Percentiles rank a stretch among this genome's conserved stretches.
Conservation (phyloP, 2,113 vertebrate species). For the Corydoras maculifer region DNA sequence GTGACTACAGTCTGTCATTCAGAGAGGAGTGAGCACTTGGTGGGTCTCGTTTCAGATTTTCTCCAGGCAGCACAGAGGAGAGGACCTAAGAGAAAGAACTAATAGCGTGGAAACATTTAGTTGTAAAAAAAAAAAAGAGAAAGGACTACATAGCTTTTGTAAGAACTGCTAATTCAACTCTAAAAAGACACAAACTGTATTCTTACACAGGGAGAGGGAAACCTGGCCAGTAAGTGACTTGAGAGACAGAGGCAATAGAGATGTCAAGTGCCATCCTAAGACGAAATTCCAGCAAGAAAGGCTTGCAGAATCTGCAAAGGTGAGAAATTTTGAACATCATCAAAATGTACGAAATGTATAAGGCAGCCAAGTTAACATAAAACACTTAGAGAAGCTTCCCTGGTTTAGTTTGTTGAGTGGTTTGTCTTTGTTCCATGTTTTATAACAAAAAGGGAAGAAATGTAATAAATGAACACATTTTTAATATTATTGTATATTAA, state of each 20-base stretch:
- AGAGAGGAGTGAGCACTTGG: slow-evolving; percentile 44
- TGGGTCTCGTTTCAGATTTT: slow-evolving; percentile 61
- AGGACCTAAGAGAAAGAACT: slow-evolving; percentile 53
- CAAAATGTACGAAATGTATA: neutral
- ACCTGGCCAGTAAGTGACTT: neutral
- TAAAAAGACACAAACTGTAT: neutral
- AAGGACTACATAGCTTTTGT: slow-evolving; percentile 30
- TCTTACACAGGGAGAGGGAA: no score
- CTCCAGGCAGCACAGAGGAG: slow-evolving; percentile 60
- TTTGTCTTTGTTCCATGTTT: neutral
- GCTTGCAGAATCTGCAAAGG: slow-evolving; percentile 79
- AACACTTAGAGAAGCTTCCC: no score
- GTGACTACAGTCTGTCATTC: slow-evolving; percentile 53
- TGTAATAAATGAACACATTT: neutral
- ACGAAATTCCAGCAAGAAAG: slow-evolving; percentile 75
- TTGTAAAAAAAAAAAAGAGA: neutral
- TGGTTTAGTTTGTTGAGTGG: neutral
- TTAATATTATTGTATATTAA: no score
- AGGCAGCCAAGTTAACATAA: neutral
- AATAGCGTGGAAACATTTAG: neutral
- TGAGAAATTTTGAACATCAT: slow-evolving; percentile 51
- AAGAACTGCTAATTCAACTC: slow-evolving; percentile 14
- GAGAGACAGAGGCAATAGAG: slow-evolving; percentile 34
- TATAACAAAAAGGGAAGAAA: neutral
- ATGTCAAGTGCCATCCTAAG: slow-evolving; percentile 68